phyloP scores from a whole-genome alignment of 2,888 invertebrate genomes.

The Phyto melanocephala region DNA sequence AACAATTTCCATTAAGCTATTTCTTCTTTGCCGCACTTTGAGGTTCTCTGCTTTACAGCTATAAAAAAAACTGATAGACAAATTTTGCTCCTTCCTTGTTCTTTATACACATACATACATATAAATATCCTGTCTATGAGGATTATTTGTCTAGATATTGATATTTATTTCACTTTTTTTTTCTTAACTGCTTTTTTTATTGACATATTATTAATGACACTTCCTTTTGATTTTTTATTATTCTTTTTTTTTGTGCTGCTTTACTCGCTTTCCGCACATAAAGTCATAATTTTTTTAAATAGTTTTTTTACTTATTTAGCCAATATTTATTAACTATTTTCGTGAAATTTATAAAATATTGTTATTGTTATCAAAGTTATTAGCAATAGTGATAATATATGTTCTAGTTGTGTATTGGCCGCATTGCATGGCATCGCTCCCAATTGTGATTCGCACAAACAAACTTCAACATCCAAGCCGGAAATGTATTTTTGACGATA shows the following conservation, averaged over 20 bases:
- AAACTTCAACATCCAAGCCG: conserved; percentile 80
- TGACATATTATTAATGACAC: conserved; percentile 59
- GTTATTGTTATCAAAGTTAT: conserved; percentile 58
- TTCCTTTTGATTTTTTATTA: conserved; percentile 41
- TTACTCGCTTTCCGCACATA: background rate
- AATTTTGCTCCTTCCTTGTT: conserved; percentile 41
- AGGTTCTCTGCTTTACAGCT: conserved; percentile 1
- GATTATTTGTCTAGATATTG: conserved; percentile 61
- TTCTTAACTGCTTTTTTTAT: conserved; percentile 3
- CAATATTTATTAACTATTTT: conserved; percentile 57
- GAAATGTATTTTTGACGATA: conserved; percentile 80
- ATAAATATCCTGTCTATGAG: conserved; percentile 53
- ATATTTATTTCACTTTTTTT: conserved; percentile 42
- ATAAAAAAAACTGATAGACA: conserved; percentile 42
- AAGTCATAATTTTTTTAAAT: conserved; percentile 9
- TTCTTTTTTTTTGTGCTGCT: background rate
- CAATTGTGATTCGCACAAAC: conserved; percentile 79
- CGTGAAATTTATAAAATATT: conserved; percentile 60
- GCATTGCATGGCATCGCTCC: conserved; percentile 79
- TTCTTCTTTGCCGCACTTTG: too few relatives aligned
- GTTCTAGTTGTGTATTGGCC: conserved; percentile 24
- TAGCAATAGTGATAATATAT: conserved; percentile 59
- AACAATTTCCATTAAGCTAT: too few relatives aligned
- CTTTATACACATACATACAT: too few relatives aligned
- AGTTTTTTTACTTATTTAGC: conserved; percentile 5